Conservation (phyloP, 2,888 invertebrate species). For the Muscina levida region DNA sequence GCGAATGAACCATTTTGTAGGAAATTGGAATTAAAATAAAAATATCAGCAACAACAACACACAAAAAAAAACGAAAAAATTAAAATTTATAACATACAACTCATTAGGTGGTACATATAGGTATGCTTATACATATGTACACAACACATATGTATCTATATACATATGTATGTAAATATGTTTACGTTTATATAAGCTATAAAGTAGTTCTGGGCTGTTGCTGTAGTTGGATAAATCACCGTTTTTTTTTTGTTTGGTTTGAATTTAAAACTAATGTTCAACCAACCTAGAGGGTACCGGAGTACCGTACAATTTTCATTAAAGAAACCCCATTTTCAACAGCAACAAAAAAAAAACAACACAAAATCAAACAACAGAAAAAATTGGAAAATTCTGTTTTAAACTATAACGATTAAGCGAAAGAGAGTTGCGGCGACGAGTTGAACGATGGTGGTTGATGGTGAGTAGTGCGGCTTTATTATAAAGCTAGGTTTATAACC, state of each 20-base stretch:
- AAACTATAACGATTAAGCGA: conserved; percentile 13
- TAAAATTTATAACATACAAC: conserved; percentile 5
- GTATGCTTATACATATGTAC: conserved; percentile 4
- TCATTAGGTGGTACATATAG: conserved; percentile 31
- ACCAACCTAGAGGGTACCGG: not conserved
- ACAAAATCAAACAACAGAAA: conserved; percentile 11
- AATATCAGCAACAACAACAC: too few relatives aligned
- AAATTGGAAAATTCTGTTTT: conserved; percentile 26
- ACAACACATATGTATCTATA: too few relatives aligned
- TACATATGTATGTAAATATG: too few relatives aligned
- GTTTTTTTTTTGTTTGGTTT: not conserved
- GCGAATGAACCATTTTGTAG: conserved; percentile 28
- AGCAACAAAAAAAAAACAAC: too few relatives aligned
- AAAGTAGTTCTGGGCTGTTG: not conserved
- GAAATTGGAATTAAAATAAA: conserved; percentile 15
- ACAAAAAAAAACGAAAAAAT: not conserved
- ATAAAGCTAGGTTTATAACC: too few relatives aligned
- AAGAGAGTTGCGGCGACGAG: not conserved
- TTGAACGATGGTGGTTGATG: not conserved
- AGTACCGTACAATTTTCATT: conserved; percentile 31
- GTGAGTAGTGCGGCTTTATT: too few relatives aligned
- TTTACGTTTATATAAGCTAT: too few relatives aligned
- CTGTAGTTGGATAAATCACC: conserved; percentile 27
- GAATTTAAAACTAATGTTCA: too few relatives aligned
- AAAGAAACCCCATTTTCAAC: conserved; percentile 23